These are phyloP conservation scores for Aphelenchoides avenae DNA, from an alignment of 1,140 invertebrate genomes.

Conservation along the genomic window DNA sequence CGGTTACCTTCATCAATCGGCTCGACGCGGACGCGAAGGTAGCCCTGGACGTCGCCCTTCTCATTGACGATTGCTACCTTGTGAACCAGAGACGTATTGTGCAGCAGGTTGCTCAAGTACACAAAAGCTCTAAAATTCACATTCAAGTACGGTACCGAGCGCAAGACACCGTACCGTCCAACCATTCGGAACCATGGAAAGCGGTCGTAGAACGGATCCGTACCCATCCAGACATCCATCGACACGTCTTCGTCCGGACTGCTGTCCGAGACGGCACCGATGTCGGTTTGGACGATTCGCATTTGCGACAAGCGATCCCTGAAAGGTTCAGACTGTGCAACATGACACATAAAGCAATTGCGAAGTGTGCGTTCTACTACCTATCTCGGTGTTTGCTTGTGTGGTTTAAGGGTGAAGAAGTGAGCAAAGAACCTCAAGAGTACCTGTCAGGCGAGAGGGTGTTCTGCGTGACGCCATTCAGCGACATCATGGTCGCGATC, in stretches of 20 bases:
- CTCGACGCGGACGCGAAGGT: constrained; percentile 66
- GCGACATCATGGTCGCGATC: no score
- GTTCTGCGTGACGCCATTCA: no score
- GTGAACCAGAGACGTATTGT: constrained; percentile 90
- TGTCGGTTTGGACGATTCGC: no score
- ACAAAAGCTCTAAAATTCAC: constrained; percentile 77
- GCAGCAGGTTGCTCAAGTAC: constrained; percentile 91
- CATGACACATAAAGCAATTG: no score
- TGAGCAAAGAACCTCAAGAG: no score
- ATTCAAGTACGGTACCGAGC: not conserved
- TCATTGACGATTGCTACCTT: constrained; percentile 99
- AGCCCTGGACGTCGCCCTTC: constrained; percentile 91
- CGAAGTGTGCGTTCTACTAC: no score
- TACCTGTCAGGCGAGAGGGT: no score
- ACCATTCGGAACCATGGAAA: constrained; percentile 99
- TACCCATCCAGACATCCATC: constrained; percentile 84
- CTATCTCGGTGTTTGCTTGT: no score
- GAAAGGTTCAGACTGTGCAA: no score
- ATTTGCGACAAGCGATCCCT: no score
- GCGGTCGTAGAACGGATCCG: constrained; percentile 97
- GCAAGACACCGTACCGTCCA: constrained; percentile 74
- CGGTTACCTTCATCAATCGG: constrained; percentile 16
- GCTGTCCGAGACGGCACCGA: no score
- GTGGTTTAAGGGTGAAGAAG: no score
- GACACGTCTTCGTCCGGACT: constrained; percentile 44